Base-by-base conservation (phyloP, 2,797 vertebrate species). In the Gila robusta region DNA sequence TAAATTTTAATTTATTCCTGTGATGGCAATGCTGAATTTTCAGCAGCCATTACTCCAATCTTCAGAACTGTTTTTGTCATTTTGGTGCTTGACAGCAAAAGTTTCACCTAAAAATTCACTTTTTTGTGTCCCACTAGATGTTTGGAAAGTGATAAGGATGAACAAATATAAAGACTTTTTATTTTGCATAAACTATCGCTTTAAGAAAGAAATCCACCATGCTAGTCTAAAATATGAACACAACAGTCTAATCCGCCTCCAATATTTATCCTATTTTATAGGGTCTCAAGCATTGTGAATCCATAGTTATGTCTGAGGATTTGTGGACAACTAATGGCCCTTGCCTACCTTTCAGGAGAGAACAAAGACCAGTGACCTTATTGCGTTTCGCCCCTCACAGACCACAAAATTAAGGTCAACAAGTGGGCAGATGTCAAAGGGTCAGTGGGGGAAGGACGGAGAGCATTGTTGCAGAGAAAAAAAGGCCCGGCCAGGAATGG, bases 391-490 rank as follows among this genome's bases (percentile, higher is more conserved):
- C 88, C 69, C 85, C 91, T 89, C 90, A 89, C 88, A 83, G 84
- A 84, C 88, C 32, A 59, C 89, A 93, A 92, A 74, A 78, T 6
- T 11, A 86, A 87, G 94, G 94, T 93, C 93, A 94, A 91, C 91
- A 93, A 94, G 91, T 93, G 94, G 92, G 89, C 90, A 86, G 86
- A 81, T 93, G 92, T 95, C 91, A 92, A 81, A 87, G 86, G 94
- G 93, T 92, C 92, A 89, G 78, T 35, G 16, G 73, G 78, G 0
- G 54, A 91, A 85, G 92, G 92, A 93, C 79, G 2, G n/a, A 88
- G 82, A 89, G 88, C 92, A 90, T 87, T 91, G 91, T 94, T 83
- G 84, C 39, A 1, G 21, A 44, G 66, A 81, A 78, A 81, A 82
- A 85, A 90, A 80, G 85, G 49, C 73, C 79, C 26, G 14, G 23